These are phyloP conservation scores for Calliphora vomitoria DNA, from an alignment of 2,888 invertebrate species.

Conservation along the genomic window DNA sequence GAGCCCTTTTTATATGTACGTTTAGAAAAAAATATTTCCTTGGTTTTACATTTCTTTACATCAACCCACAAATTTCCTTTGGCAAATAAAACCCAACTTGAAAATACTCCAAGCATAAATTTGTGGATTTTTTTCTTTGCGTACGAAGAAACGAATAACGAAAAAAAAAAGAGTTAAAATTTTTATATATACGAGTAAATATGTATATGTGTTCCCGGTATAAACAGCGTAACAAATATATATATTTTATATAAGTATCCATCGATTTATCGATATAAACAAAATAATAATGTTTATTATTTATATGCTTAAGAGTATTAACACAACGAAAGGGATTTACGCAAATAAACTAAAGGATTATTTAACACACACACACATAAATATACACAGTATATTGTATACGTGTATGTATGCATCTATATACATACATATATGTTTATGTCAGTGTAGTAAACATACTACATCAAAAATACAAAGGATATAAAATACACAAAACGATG, in stretches of 20 bases:
- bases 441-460: neutral
- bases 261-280: slow-evolving; percentile 64
- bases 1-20: neutral
- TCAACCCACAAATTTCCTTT: slow-evolving; percentile 16
- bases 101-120: slow-evolving; percentile 44
- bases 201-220: no score
- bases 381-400: neutral
- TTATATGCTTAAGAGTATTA: slow-evolving; percentile 65
- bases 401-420: neutral
- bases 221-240: no score
- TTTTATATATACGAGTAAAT: neutral
- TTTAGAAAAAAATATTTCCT: slow-evolving; percentile 1
- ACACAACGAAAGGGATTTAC: slow-evolving; percentile 65
- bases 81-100: slow-evolving; percentile 29
- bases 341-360: slow-evolving; percentile 71
- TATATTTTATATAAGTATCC: slow-evolving; percentile 42
- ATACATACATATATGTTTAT: neutral
- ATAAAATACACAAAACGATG: neutral
- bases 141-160: neutral
- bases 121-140: slow-evolving; percentile 8
- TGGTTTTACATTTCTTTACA: neutral
- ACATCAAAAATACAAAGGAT: neutral
- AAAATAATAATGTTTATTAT: slow-evolving; percentile 66
- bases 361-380: slow-evolving; percentile 23
- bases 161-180: slow-evolving; percentile 3